Evolutionary conservation across 1,140 invertebrate genomes (phyloP).

Genomic region (Maniola jurtina): DNA sequence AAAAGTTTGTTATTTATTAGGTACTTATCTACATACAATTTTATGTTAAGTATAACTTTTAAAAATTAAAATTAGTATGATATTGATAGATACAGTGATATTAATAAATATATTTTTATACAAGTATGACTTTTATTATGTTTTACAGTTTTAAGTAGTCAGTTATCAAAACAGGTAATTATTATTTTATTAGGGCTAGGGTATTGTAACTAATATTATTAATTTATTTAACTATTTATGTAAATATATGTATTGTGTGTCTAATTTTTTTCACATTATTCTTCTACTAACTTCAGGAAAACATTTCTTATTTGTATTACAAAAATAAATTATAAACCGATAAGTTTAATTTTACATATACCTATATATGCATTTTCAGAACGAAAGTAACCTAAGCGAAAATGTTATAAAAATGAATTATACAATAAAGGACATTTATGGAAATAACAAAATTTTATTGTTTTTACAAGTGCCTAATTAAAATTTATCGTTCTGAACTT

Average conservation of each 20-base stretch:
- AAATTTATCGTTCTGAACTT: too few species aligned
- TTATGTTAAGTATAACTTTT: not conserved
- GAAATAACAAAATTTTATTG: too few species aligned
- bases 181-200: slow-evolving; percentile 15
- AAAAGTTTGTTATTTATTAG: not conserved
- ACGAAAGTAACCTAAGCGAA: too few species aligned
- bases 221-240: slow-evolving; percentile 1
- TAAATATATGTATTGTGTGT: slow-evolving; percentile 3
- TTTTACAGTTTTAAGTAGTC: slow-evolving; percentile 24
- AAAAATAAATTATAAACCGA: too few species aligned
- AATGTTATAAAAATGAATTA: too few species aligned
- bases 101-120: slow-evolving; percentile 24
- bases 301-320: too few species aligned
- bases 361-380: too few species aligned
- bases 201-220: slow-evolving; percentile 32
- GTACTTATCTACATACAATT: not conserved
- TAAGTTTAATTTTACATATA: too few species aligned
- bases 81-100: slow-evolving; percentile 3
- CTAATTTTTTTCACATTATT: not conserved
- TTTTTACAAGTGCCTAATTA: too few species aligned
- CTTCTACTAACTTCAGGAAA: not conserved
- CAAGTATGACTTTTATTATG: slow-evolving; percentile 29
- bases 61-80: too few species aligned
- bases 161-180: slow-evolving; percentile 29
- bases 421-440: too few species aligned